phyloP scores from a whole-genome alignment of 2,797 vertebrate genomes.

The Hybognathus amarus region DNA sequence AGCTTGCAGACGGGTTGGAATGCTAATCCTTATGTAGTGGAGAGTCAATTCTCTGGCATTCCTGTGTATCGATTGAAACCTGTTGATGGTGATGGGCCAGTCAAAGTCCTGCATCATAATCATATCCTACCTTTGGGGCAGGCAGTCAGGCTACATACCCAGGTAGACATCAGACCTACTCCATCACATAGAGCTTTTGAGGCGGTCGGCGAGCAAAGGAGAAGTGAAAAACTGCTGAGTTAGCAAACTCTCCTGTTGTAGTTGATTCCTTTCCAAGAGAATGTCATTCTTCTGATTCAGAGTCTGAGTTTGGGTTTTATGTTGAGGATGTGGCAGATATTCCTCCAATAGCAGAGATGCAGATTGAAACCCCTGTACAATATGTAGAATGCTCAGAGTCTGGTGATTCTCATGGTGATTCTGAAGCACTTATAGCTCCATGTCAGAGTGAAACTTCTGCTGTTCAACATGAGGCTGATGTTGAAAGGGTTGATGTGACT shows the following conservation, averaged over 20 bases:
- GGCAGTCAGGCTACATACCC: not conserved
- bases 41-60: slow-evolving; percentile 20
- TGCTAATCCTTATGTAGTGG: slow-evolving; percentile 28
- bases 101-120: slow-evolving; percentile 30
- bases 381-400: not conserved
- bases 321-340: not conserved
- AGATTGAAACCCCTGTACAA: not conserved
- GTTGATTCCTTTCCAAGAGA: not conserved
- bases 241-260: not conserved
- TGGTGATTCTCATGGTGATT: not conserved
- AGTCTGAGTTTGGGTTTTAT: slow-evolving; percentile 39
- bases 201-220: slow-evolving; percentile 26
- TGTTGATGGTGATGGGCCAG: slow-evolving; percentile 3
- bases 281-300: slow-evolving; percentile 25
- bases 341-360: not conserved
- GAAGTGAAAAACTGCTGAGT: not conserved
- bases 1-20: slow-evolving; percentile 39
- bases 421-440: not conserved
- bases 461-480: not conserved
- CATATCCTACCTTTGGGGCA: slow-evolving; percentile 38
- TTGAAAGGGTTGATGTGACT: not conserved
- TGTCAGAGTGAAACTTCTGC: not conserved
- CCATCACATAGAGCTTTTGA: slow-evolving; percentile 11
- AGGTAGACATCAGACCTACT: not conserved
- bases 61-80: slow-evolving; percentile 41